These are phyloP conservation scores for Varroa destructor DNA, from an alignment of 1,140 invertebrate species.

Conservation along the genomic window DNA sequence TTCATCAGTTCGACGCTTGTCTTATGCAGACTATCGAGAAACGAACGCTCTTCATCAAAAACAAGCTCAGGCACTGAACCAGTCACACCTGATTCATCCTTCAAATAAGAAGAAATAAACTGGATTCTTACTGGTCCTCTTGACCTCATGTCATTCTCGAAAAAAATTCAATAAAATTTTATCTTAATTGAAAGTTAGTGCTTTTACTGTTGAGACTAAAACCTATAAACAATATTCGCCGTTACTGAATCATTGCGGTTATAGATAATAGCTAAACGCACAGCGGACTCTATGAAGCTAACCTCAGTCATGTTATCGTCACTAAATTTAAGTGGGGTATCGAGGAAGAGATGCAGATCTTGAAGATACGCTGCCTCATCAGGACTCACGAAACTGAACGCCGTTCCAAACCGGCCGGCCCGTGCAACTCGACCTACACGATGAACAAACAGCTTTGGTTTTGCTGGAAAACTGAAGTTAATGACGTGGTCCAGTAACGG, in stretches of 20 bases:
- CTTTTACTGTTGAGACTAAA: no score
- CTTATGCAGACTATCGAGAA: slow-evolving; percentile 60
- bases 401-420: slow-evolving; percentile 73
- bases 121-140: no score
- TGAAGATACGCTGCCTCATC: slow-evolving; percentile 85
- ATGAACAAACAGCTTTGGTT: slow-evolving; percentile 93
- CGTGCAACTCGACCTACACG: slow-evolving; percentile 93
- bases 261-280: no score
- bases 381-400: slow-evolving; percentile 69
- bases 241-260: no score
- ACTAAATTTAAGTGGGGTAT: slow-evolving; percentile 52
- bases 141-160: no score
- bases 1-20: slow-evolving; percentile 58
- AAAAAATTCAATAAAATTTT: no score
- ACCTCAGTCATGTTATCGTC: slow-evolving; percentile 32
- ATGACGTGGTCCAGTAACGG: slow-evolving; percentile 90
- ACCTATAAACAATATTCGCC: no score
- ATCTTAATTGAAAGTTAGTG: no score
- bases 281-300: not conserved
- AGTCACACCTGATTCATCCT: slow-evolving; percentile 44
- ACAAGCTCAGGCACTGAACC: slow-evolving; percentile 66
- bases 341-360: slow-evolving; percentile 86
- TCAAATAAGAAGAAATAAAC: not conserved
- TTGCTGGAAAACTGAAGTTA: slow-evolving; percentile 92
- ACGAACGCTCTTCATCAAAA: slow-evolving; percentile 67